Evolutionary conservation across 2,888 invertebrate species (phyloP).

Genomic region (Noctua janthe): DNA sequence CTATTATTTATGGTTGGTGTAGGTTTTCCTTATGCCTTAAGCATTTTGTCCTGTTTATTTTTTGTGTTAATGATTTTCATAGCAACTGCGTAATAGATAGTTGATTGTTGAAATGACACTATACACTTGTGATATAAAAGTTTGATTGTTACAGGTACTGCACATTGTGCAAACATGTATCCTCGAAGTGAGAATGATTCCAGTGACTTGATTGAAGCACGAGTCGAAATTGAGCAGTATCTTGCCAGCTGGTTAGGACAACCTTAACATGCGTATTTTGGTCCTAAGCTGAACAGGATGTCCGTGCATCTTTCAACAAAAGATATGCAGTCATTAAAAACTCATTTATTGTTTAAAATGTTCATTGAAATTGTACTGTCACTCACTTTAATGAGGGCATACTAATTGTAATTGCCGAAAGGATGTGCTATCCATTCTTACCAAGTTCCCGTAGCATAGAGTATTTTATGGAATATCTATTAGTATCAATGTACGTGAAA

Average conservation of each 20-base stretch:
- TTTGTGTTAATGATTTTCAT: background rate
- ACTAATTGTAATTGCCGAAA: conserved; percentile 9
- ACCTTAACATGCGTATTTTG: conserved; percentile 59
- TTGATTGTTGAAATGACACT: background rate
- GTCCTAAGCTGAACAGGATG: conserved; percentile 49
- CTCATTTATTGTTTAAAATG: conserved; percentile 35
- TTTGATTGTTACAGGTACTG: conserved; percentile 92
- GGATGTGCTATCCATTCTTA: conserved; percentile 10
- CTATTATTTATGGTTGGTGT: background rate
- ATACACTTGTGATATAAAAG: background rate
- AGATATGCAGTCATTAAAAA: conserved; percentile 31
- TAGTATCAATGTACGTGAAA: background rate
- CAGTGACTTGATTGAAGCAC: conserved; percentile 92
- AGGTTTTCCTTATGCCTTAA: background rate
- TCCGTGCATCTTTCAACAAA: conserved; percentile 39
- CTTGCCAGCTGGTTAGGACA: conserved; percentile 89
- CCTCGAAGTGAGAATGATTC: conserved; percentile 92
- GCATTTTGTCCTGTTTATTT: background rate
- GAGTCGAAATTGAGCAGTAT: conserved; percentile 91
- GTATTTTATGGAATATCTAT: conserved; percentile 12
- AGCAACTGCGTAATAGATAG: background rate
- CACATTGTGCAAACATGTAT: conserved; percentile 98
- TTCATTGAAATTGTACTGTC: conserved; percentile 33
- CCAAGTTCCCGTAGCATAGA: background rate
- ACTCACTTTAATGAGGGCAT: conserved; percentile 22